A percentile compares a stretch with the other conserved stretches of the same genome.
Conservation (phyloP, 2,888 invertebrate species). For the Agrotis exclamationis region DNA sequence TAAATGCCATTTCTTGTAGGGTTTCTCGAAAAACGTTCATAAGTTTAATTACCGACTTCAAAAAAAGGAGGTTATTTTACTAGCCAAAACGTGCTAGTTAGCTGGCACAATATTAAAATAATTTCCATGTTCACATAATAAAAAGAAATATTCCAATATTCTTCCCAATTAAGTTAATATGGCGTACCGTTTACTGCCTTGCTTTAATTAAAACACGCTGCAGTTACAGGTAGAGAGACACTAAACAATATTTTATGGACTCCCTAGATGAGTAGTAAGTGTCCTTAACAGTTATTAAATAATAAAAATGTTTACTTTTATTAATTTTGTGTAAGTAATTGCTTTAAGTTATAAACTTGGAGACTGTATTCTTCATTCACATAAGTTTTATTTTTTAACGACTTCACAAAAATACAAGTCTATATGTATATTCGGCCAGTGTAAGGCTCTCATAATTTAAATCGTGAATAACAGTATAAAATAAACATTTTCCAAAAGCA, state of each 20-base stretch:
- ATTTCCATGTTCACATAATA: constrained; percentile 22
- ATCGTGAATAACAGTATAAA: not conserved
- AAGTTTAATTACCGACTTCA: no score
- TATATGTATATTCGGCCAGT: no score
- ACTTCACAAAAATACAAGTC: no score
- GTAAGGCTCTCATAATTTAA: not conserved
- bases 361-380: not conserved
- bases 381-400: not conserved
- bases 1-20: no score
- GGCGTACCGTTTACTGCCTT: constrained; percentile 36
- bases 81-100: not conserved
- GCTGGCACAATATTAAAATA: constrained; percentile 11
- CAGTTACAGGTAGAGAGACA: not conserved
- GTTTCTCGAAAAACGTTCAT: not conserved
- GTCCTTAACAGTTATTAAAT: constrained; percentile 16
- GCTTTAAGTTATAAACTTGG: not conserved
- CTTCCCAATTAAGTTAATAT: constrained; percentile 45
- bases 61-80: no score
- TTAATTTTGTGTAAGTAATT: constrained; percentile 29
- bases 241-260: constrained; percentile 32
- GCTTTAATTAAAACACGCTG: constrained; percentile 53
- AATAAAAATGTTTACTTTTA: constrained; percentile 31
- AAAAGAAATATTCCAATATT: constrained; percentile 41
- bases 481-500: not conserved
- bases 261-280: constrained; percentile 16